Conservation (phyloP, 2,113 vertebrate species). For the Pelvicachromis taeniatus region DNA sequence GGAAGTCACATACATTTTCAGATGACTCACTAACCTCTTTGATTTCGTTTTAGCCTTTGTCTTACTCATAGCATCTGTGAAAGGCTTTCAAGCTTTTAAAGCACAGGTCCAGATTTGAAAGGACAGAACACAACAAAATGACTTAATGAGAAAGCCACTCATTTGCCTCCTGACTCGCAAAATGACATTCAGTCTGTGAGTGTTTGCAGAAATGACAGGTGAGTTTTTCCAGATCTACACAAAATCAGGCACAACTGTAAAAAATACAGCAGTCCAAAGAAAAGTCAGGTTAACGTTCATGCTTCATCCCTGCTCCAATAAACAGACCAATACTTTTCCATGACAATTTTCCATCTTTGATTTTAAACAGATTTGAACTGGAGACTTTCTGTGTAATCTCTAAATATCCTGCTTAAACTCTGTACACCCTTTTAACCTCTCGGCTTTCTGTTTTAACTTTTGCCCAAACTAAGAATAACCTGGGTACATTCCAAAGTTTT, state of each 20-base stretch:
- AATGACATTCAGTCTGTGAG: neutral
- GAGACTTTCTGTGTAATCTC: neutral
- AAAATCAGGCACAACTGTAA: neutral
- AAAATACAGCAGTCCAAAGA: neutral
- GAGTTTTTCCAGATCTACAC: neutral
- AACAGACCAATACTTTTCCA: neutral
- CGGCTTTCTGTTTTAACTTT: neutral
- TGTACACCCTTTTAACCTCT: neutral
- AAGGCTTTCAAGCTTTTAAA: neutral
- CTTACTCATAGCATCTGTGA: neutral
- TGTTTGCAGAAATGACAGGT: neutral
- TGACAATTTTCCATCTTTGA: neutral
- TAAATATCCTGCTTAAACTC: neutral
- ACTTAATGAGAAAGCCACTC: neutral
- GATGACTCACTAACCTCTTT: neutral
- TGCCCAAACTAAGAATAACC: neutral
- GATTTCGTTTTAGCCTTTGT: neutral
- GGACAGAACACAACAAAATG: neutral
- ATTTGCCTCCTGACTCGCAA: neutral
- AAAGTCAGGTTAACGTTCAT: neutral
- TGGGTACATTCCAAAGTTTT: neutral
- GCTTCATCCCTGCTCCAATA: neutral
- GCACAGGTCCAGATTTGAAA: neutral
- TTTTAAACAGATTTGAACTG: neutral
- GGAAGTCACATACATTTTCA: conserved; percentile 4